Evolutionary conservation across 2,888 invertebrate species (phyloP), one percentile per base, ranked within the genome.

Genomic region (Leucoma salicis): DNA sequence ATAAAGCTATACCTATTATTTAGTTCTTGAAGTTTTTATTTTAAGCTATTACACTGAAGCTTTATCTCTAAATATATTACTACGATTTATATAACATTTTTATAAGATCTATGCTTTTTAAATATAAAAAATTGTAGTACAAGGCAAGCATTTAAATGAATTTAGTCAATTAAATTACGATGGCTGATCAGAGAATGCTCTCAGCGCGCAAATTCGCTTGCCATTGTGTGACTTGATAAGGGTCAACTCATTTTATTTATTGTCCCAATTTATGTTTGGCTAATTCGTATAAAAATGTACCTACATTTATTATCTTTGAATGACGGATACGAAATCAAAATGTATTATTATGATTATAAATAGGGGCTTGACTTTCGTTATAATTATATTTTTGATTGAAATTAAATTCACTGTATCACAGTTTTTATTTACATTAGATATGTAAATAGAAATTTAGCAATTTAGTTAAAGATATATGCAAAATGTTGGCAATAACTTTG

Each of bases 211-310:
- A 50, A 61, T 69, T 70, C 60, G 67, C 68, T 69, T 63, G 63
- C 66, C 60, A 68, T 71, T 76, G 61, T 67, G 49, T 55, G 31
- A 62, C 59, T 66, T 73, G 69, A 73, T 64, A 59, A 70, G 73
- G 72, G 74, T 71, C 66, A 60, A 49, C 67, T 69, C 56, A 57
- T 59, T 63, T 66, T 59, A 70, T 70, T 70, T 65, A 66, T 70
- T 63, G 60, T 53, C 49, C 56, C 49, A 55, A 57, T 57, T 54
- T 52, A 52, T n/a, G 42, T 31, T 39, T 44, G 42, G 24, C 46
- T 52, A 42, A 60, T 52, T 56, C 38, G 59, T 57, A 57, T 42
- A 31, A 31, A 18, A n/a, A 14, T 39, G 38, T 42, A 35, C 37
- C 35, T 46, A 42, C 43, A 38, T 43, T 40, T 1, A 42, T 44